A percentile compares a stretch with the other conserved stretches of the same genome.
phyloP scores from a whole-genome alignment of 2,113 vertebrate species.

The Perognathus longimembris region DNA sequence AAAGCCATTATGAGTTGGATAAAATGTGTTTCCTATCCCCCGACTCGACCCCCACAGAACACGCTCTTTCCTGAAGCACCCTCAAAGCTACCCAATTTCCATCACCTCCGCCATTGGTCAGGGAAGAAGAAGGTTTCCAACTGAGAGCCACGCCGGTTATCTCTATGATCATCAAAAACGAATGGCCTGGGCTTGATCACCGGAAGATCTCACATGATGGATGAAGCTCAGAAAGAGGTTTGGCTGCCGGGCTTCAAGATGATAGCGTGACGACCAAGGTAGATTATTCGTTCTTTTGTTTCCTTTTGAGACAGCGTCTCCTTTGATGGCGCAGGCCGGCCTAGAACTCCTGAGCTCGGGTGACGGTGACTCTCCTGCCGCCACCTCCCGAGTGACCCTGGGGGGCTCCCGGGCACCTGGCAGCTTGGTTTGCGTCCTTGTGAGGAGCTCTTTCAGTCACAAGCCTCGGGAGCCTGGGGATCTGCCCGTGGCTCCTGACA shows the following conservation, averaged over 20 bases:
- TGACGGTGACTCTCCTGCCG: background rate
- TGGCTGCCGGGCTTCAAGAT: conserved; percentile 45
- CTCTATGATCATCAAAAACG: conserved; percentile 52
- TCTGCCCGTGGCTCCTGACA: no score
- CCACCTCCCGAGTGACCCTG: no score
- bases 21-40: background rate
- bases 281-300: background rate
- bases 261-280: background rate
- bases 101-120: conserved; percentile 42
- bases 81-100: background rate
- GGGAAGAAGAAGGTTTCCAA: conserved; percentile 23
- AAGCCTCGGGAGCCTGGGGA: background rate
- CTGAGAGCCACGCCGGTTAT: conserved; percentile 27
- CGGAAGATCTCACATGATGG: conserved; percentile 38
- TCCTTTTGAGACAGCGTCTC: background rate
- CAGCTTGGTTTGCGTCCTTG: background rate
- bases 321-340: no score
- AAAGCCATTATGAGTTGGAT: conserved; percentile 62
- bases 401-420: no score
- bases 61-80: background rate
- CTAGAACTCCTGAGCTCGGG: background rate
- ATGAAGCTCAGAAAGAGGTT: conserved; percentile 1
- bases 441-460: background rate
- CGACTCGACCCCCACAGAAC: no score
- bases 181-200: conserved; percentile 53